phyloP scores from a whole-genome alignment of 2,888 invertebrate species.

The Nebria brevicollis region DNA sequence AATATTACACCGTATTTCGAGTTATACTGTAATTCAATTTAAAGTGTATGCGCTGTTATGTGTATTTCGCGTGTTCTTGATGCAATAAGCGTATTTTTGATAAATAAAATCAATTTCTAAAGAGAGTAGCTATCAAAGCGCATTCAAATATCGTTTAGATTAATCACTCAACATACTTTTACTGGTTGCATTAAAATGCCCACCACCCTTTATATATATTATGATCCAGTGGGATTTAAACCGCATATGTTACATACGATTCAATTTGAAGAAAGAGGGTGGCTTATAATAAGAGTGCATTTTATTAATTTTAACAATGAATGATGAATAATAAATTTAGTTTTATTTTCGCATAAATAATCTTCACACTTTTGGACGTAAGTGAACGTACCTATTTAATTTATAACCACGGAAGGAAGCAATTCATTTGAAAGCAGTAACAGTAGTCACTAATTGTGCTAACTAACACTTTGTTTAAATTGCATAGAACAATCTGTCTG shows the following conservation, averaged over 20 bases:
- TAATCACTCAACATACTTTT: not conserved
- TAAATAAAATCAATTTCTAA: no score
- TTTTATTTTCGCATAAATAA: not conserved
- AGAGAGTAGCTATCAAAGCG: no score
- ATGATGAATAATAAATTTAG: not conserved
- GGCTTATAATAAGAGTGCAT: not conserved
- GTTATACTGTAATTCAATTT: no score
- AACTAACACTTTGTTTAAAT: conserved; percentile 7
- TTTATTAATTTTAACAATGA: not conserved
- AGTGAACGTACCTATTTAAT: conserved; percentile 31
- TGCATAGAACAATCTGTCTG: conserved; percentile 26
- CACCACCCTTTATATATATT: not conserved
- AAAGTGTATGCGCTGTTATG: no score
- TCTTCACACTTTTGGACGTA: conserved; percentile 6
- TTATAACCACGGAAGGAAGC: conserved; percentile 35
- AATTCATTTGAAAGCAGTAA: conserved; percentile 34
- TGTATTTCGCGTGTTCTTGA: no score
- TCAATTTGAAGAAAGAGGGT: not conserved
- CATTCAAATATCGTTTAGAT: not conserved
- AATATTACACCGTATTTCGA: no score
- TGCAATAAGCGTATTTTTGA: no score
- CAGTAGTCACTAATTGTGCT: conserved; percentile 30
- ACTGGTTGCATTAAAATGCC: not conserved
- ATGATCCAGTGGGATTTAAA: not conserved
- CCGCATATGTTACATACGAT: not conserved